Evolutionary conservation across 1,140 invertebrate genomes (phyloP), one percentile per base, ranked within the genome.

Genomic region (Drosophila insularis): DNA sequence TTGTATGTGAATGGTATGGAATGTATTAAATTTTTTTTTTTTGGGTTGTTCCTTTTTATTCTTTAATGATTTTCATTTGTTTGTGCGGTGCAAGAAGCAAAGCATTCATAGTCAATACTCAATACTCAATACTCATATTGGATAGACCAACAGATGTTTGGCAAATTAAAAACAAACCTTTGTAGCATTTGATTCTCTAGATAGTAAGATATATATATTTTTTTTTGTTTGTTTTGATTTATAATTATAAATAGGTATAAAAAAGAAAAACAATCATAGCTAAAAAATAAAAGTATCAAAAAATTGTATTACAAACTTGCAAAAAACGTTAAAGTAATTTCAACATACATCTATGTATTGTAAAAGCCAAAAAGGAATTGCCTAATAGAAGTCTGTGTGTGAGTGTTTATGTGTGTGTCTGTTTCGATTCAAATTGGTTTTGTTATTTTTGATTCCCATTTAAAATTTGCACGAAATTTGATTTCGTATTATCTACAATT

Each of bases 151-250:
- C 11, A 53, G 13, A 62, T 32, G 39, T 66, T 74, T 80, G 82
- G 82, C 82, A 86, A 84, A 84, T 84, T 86, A 84, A 86, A 85
- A 84, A 81, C 78, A 74, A 74, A 75, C 62, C 74, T 74, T 74
- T 50, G 39, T 60, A 31, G 66, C 23, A 39, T 59, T 46, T 31
- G 13, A 27, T 58, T 50, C n/a, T 64, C 43, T 67, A 65, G 37
- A 40, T 46, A 37, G 27, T 74, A 27, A 53, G 32, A 53, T 63
- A 63, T 27, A 40, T 73, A 5, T 6, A 21, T 21, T 1, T 53
- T 17, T 56, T 23, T 35, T 32, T 56, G 0, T 56, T 31, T n/a
- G 1, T 21, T 56, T 37, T 67, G 19, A 73, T 58, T 37, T 13
- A 37, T 56, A 43, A 17, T 23, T 58, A 35, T 68, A 75, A 75